Conservation (phyloP, 2,797 vertebrate species). For the Gobionotothen gibberifrons region DNA sequence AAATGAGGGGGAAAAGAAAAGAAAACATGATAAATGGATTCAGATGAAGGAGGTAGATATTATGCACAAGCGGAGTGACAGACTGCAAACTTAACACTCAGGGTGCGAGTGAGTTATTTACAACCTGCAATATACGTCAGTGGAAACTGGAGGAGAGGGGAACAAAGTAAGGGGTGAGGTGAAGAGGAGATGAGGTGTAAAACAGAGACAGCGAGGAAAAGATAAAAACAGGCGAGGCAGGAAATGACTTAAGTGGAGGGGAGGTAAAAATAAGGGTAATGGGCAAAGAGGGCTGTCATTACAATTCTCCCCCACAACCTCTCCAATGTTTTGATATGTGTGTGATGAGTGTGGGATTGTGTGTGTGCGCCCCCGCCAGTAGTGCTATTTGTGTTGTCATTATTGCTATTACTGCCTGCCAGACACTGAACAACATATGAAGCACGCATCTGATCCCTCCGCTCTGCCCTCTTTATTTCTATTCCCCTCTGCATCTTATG, state of each 20-base stretch:
- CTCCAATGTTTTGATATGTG: slow-evolving; percentile 29
- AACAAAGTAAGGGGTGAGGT: background rate
- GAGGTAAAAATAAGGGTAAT: slow-evolving; percentile 35
- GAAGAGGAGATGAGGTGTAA: slow-evolving; percentile 24
- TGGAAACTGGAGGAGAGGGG: slow-evolving; percentile 22
- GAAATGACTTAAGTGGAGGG: slow-evolving; percentile 24
- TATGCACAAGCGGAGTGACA: background rate
- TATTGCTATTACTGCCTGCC: slow-evolving; percentile 60
- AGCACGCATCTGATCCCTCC: slow-evolving; percentile 35
- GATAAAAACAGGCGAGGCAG: slow-evolving; percentile 25
- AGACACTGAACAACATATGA: slow-evolving; percentile 37
- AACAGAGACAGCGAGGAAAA: slow-evolving; percentile 30
- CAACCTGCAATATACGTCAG: slow-evolving; percentile 28
- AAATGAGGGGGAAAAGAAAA: background rate
- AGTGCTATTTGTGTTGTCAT: slow-evolving; percentile 61
- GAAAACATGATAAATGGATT: background rate
- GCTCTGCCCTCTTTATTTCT: slow-evolving; percentile 14
- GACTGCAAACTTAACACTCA: slow-evolving; percentile 20
- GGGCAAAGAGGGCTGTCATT: slow-evolving; percentile 51
- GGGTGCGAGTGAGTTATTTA: slow-evolving; percentile 45
- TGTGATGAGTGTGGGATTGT: slow-evolving; percentile 26
- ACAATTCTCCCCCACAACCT: slow-evolving; percentile 52
- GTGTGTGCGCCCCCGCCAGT: slow-evolving; percentile 20
- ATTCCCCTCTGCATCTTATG: background rate
- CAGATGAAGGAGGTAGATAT: background rate